Evolutionary conservation across 2,888 invertebrate genomes (phyloP).

Genomic region (Calephelis perditalis): DNA sequence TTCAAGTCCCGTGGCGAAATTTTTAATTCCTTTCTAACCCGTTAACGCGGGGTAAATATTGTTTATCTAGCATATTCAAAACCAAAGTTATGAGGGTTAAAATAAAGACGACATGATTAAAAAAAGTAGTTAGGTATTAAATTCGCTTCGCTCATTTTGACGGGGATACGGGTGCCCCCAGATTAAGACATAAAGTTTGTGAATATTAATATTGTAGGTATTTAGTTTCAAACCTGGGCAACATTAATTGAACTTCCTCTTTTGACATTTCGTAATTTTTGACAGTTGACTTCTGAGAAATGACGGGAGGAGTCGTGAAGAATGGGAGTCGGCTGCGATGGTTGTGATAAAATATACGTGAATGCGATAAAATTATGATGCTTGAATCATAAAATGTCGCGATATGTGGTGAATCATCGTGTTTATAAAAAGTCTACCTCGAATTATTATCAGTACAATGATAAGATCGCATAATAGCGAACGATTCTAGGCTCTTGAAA

Average conservation of each 20-base stretch:
- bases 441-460: conserved; percentile 48
- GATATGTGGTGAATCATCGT: conserved; percentile 45
- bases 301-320: conserved; percentile 23
- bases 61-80: too few species aligned
- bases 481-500: conserved; percentile 47
- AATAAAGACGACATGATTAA: too few species aligned
- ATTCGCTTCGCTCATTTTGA: too few species aligned
- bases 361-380: conserved; percentile 27
- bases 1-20: too few species aligned
- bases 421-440: conserved; percentile 37
- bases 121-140: too few species aligned
- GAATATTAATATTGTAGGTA: too few species aligned
- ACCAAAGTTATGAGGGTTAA: too few species aligned
- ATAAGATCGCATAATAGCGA: conserved; percentile 59
- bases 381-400: conserved; percentile 30
- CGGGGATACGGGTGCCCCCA: too few species aligned
- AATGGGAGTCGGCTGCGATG: conserved; percentile 27
- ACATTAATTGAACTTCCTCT: not conserved
- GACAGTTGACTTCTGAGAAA: conserved; percentile 18
- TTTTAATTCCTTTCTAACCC: too few species aligned
- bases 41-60: too few species aligned
- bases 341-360: conserved; percentile 31
- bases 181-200: too few species aligned
- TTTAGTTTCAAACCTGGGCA: too few species aligned
- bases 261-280: not conserved